Evolutionary conservation across 2,888 invertebrate species (phyloP).

Genomic region (Himalopsyche tibetana): DNA sequence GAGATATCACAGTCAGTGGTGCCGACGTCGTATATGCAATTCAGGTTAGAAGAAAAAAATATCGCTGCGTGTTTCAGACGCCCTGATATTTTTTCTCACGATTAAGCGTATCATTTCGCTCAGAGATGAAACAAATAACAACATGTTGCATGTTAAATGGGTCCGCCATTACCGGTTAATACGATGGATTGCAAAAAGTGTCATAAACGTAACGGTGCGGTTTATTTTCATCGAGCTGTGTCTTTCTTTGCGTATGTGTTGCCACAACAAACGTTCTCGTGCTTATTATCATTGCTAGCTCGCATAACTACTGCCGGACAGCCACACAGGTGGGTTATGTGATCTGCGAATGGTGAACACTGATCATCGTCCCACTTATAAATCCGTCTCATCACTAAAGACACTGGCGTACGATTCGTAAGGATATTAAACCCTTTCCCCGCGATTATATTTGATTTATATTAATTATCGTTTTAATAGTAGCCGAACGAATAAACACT

Average conservation of each 20-base stretch:
- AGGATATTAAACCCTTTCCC: not conserved
- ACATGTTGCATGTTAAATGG: not conserved
- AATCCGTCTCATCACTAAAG: not conserved
- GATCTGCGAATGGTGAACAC: conserved; percentile 24
- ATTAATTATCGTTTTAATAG: too few relatives aligned
- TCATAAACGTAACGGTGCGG: conserved; percentile 63
- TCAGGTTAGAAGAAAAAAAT: too few relatives aligned
- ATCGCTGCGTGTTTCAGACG: too few relatives aligned
- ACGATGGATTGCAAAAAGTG: conserved; percentile 54
- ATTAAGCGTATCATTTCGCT: not conserved
- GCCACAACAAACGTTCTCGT: conserved; percentile 35
- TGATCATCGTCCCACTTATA: conserved; percentile 3
- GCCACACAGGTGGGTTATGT: conserved; percentile 16
- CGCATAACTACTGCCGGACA: not conserved
- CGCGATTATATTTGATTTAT: not conserved
- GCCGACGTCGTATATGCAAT: too few relatives aligned
- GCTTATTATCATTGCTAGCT: conserved; percentile 6
- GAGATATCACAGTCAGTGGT: too few relatives aligned
- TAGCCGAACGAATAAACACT: too few relatives aligned
- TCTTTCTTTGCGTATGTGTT: conserved; percentile 43
- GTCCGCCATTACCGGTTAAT: conserved; percentile 21
- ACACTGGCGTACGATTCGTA: not conserved
- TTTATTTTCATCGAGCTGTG: conserved; percentile 61
- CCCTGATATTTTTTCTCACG: not conserved
- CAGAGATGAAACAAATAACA: conserved; percentile 3